A percentile compares a stretch with the other conserved stretches of the same genome.
These are phyloP conservation scores for Homarus americanus DNA, from an alignment of 1,140 invertebrate genomes.

Conservation along the genomic window DNA sequence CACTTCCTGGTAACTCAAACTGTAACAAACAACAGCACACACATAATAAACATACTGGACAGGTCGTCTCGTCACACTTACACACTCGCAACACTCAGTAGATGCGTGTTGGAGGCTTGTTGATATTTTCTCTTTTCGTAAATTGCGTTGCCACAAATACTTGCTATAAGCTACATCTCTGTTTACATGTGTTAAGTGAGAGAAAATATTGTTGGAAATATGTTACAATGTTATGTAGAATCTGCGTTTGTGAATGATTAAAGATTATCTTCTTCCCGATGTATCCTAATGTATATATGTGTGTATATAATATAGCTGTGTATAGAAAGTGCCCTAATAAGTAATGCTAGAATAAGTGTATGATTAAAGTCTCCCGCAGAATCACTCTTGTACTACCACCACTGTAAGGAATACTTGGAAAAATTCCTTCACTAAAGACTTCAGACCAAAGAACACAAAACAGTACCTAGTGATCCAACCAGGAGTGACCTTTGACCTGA, in stretches of 20 bases:
- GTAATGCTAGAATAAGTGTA: neutral
- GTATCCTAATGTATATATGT: neutral
- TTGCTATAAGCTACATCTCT: too few species aligned
- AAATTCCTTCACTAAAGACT: neutral
- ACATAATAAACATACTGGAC: neutral
- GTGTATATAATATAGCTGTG: neutral
- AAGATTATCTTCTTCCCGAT: too few species aligned
- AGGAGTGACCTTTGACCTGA: neutral
- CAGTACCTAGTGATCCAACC: neutral
- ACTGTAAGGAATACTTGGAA: neutral
- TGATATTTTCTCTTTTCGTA: too few species aligned
- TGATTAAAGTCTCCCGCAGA: neutral
- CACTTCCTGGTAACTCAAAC: neutral
- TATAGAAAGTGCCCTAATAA: neutral
- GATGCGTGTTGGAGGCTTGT: too few species aligned
- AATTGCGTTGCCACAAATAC: too few species aligned
- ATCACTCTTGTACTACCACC: neutral
- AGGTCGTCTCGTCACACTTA: too few species aligned
- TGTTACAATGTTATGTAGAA: too few species aligned
- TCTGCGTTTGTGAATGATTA: too few species aligned
- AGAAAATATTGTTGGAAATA: too few species aligned
- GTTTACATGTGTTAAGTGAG: neutral
- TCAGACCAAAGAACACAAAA: neutral
- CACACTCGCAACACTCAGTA: too few species aligned
- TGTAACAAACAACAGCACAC: too few species aligned